phyloP scores from a whole-genome alignment of 2,797 vertebrate species.

The Paratrypauchen microcephalus region DNA sequence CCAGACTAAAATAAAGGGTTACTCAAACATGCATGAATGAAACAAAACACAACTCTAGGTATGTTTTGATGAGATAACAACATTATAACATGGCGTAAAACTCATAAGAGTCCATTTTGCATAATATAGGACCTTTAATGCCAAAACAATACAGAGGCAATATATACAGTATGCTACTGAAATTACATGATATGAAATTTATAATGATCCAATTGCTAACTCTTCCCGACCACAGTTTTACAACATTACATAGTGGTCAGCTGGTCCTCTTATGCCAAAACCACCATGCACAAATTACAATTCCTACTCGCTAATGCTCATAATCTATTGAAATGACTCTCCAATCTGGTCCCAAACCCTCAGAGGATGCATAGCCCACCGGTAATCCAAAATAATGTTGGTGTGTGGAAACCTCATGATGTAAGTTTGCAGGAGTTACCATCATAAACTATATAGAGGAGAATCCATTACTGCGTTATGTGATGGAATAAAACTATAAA shows the following conservation, averaged over 20 bases:
- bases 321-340: neutral
- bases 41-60: no score
- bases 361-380: neutral
- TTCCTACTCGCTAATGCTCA: neutral
- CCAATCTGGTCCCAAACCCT: neutral
- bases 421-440: conserved; percentile 4
- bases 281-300: neutral
- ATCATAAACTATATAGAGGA: conserved; percentile 2
- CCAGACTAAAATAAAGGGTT: no score
- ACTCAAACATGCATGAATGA: no score
- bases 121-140: no score
- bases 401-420: neutral
- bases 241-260: neutral
- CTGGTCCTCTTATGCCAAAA: neutral
- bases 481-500: conserved; percentile 16
- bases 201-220: neutral
- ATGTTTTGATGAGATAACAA: no score
- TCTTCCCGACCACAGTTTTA: neutral
- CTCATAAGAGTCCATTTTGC: no score
- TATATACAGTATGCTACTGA: no score
- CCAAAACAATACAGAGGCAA: no score
- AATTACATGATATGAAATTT: neutral
- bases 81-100: no score
- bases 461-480: conserved; percentile 5
- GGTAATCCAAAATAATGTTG: neutral